Evolutionary conservation across 35 echinoderm and acorn worm genomes (phyloP), one percentile per base, ranked within the genome.

Genomic region (Apostichopus japonicus): DNA sequence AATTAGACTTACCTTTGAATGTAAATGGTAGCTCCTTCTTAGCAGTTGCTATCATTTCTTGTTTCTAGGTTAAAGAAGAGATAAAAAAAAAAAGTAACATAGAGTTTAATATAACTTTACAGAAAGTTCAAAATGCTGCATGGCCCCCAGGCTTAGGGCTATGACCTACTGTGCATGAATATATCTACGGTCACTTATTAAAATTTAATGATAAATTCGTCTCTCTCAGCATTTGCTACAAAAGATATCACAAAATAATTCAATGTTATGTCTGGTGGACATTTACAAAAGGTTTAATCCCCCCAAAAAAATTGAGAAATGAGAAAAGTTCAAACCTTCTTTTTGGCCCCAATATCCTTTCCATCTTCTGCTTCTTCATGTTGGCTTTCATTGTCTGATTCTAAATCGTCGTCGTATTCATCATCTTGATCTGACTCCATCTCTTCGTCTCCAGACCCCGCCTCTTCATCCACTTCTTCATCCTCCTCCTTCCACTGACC

Each of bases 1-100:
- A 44, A 44, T 44, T 44, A 44, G 11, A 72, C 54, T 79, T 92
- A 98, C 96, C 96, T 96, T 90, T 87, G 63, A 95, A 98, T 61
- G 94, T 98, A 83, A 94, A 98, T 10, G 96, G 96, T 6, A 98
- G 75, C 73, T 98, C 96, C 77, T 94, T 87, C 65, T 98, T 95
- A 1, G 96, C 96, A 23, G 77, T 78, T 77, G 86, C 78, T 14
- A 93, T 92, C 33, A 98, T 92, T 79, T 91, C 61, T 90, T 83
- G 44, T 75, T 78, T 92, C 90, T 92, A 84, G n/a, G 84, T 53
- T 59, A 0, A 8, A 92, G 77, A 61, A 77, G 53, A 51, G 2
- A 91, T 9, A 59, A 91, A 61, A 91, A 61, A 91, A 91, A 21
- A 24, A 78, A 23, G 9, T 77, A 23, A 52, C 33, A 44, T 44